A percentile compares a stretch with the other conserved stretches of the same genome.
phyloP scores from a whole-genome alignment of 2,113 vertebrate species.

The Patagioenas fasciata region DNA sequence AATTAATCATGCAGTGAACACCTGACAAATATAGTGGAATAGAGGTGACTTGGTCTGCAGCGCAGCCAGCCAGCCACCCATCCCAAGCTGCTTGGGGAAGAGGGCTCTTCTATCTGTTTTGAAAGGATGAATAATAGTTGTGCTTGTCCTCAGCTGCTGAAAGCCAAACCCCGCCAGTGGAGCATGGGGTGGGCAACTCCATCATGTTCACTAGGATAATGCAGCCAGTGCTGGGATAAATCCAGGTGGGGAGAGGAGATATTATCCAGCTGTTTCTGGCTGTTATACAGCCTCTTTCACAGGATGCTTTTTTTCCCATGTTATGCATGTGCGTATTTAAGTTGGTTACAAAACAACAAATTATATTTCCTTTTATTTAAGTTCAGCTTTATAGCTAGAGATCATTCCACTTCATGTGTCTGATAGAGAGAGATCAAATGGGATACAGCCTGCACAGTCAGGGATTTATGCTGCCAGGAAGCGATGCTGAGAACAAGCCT shows the following conservation, averaged over 20 bases:
- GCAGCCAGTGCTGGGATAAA: background rate
- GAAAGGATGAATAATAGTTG: background rate
- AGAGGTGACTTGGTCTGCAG: rapidly evolving
- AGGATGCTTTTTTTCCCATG: background rate
- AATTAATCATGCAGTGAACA: background rate
- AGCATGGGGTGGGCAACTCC: background rate
- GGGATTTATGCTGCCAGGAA: background rate
- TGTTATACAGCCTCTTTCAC: background rate
- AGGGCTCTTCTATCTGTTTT: background rate
- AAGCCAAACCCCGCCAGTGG: background rate
- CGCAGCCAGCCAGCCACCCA: background rate
- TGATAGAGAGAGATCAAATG: background rate
- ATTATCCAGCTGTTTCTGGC: background rate
- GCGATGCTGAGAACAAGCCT: background rate
- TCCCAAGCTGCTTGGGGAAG: background rate
- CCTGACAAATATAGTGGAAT: background rate
- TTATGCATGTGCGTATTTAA: rapidly evolving
- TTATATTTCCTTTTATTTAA: background rate
- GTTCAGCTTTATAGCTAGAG: background rate
- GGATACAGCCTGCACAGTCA: background rate
- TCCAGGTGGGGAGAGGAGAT: background rate
- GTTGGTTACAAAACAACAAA: background rate
- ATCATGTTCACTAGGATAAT: background rate
- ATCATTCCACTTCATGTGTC: background rate
- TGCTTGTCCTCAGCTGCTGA: background rate